Evolutionary conservation across 2,113 vertebrate species (phyloP).

Genomic region (Chloebia gouldiae): DNA sequence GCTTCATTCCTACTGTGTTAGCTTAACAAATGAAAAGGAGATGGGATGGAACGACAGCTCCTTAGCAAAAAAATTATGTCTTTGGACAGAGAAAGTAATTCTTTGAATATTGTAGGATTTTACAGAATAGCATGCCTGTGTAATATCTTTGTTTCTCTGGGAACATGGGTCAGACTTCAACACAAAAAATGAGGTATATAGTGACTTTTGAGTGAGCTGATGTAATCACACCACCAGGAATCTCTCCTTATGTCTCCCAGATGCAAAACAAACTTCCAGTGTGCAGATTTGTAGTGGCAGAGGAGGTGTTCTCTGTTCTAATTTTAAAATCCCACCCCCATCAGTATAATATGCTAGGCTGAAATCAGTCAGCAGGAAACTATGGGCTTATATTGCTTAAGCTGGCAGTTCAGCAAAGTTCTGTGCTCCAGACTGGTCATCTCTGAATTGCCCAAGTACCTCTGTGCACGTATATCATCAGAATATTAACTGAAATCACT

Average conservation of each 20-base stretch:
- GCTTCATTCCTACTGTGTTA: not conserved
- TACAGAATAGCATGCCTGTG: not conserved
- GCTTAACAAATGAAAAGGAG: not conserved
- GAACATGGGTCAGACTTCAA: not conserved
- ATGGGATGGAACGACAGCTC: not conserved
- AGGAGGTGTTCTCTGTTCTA: not conserved
- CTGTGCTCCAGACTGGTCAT: not conserved
- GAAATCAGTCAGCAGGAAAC: not conserved
- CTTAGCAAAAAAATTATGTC: not conserved
- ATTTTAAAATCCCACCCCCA: constrained; percentile 29
- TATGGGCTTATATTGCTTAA: not conserved
- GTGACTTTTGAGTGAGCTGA: not conserved
- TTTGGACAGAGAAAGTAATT: not conserved
- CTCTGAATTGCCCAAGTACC: constrained; percentile 2
- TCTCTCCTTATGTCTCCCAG: not conserved
- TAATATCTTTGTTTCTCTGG: not conserved
- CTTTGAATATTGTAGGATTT: not conserved
- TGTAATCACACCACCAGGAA: not conserved
- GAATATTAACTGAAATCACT: constrained; percentile 58
- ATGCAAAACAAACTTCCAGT: not conserved
- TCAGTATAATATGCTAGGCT: not conserved
- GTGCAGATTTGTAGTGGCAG: not conserved
- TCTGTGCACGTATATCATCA: not conserved
- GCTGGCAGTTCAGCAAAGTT: not conserved
- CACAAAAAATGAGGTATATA: not conserved